Evolutionary conservation across 2,113 vertebrate species (phyloP).

Genomic region (Sarotherodon lohbergeri): DNA sequence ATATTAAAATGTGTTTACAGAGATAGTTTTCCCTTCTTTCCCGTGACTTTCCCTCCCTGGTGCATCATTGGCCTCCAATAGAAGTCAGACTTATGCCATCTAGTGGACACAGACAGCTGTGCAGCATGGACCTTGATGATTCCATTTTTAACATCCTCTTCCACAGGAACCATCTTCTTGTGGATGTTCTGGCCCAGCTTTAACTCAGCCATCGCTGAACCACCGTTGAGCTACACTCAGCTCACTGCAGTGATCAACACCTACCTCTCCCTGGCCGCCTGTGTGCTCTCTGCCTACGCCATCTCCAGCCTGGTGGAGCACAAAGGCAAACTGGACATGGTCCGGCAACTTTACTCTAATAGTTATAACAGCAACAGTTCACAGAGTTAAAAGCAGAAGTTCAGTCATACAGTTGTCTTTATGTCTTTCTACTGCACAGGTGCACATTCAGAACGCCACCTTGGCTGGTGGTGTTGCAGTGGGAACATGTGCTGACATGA

Average conservation of each 20-base stretch:
- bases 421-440: slow-evolving; percentile 61
- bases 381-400: not conserved
- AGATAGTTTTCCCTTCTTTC: not conserved
- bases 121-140: not conserved
- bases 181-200: slow-evolving; percentile 99
- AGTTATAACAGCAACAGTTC: not conserved
- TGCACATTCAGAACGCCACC: slow-evolving; percentile 94
- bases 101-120: slow-evolving; percentile 19
- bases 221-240: not conserved
- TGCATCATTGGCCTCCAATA: not conserved
- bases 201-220: slow-evolving; percentile 82
- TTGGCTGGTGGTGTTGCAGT: slow-evolving; percentile 94
- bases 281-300: slow-evolving; percentile 80
- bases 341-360: slow-evolving; percentile 45
- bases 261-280: slow-evolving; percentile 86
- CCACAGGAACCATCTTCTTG: slow-evolving; percentile 73
- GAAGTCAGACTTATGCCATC: not conserved
- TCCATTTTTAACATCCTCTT: not conserved
- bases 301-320: slow-evolving; percentile 83
- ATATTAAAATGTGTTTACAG: not conserved
- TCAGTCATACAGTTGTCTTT: not conserved
- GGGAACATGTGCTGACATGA: slow-evolving; percentile 89
- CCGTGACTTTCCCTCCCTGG: not conserved
- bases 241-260: slow-evolving; percentile 83
- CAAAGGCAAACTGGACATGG: slow-evolving; percentile 90